Evolutionary conservation across 1,140 invertebrate species (phyloP).

Genomic region (Drosophila ercepeae): DNA sequence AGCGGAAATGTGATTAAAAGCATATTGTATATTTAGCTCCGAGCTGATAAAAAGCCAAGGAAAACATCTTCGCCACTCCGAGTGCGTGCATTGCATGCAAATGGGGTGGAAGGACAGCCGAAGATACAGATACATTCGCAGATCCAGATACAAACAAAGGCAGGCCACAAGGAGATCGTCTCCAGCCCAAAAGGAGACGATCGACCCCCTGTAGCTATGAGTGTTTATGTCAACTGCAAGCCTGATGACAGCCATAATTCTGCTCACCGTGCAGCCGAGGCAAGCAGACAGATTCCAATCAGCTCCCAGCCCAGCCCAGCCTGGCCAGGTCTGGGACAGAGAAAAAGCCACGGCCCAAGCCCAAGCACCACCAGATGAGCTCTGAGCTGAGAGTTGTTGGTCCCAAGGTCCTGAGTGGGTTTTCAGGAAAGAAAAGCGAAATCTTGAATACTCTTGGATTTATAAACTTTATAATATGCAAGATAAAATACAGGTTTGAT

Average conservation of each 20-base stretch:
- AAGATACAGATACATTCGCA: neutral
- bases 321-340: slow-evolving; percentile 7
- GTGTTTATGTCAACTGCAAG: slow-evolving; percentile 78
- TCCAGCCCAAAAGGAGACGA: slow-evolving; percentile 39
- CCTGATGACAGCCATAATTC: slow-evolving; percentile 78
- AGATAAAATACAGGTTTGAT: no score
- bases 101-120: slow-evolving; percentile 14
- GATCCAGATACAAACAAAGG: slow-evolving; percentile 45
- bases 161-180: slow-evolving; percentile 6
- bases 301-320: slow-evolving; percentile 5
- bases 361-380: slow-evolving; percentile 43
- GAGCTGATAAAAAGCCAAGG: slow-evolving; percentile 45
- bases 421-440: neutral
- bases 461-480: neutral
- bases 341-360: slow-evolving; percentile 8
- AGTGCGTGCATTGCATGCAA: slow-evolving; percentile 49
- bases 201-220: slow-evolving; percentile 74
- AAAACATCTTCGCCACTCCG: slow-evolving; percentile 4
- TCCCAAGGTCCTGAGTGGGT: slow-evolving; percentile 42
- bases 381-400: slow-evolving; percentile 24
- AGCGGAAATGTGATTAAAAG: slow-evolving; percentile 81
- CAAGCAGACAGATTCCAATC: slow-evolving; percentile 34
- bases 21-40: slow-evolving; percentile 75
- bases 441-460: neutral
- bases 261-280: slow-evolving; percentile 25